Evolutionary conservation across 2,113 vertebrate species (phyloP).

Genomic region (Murina feae): DNA sequence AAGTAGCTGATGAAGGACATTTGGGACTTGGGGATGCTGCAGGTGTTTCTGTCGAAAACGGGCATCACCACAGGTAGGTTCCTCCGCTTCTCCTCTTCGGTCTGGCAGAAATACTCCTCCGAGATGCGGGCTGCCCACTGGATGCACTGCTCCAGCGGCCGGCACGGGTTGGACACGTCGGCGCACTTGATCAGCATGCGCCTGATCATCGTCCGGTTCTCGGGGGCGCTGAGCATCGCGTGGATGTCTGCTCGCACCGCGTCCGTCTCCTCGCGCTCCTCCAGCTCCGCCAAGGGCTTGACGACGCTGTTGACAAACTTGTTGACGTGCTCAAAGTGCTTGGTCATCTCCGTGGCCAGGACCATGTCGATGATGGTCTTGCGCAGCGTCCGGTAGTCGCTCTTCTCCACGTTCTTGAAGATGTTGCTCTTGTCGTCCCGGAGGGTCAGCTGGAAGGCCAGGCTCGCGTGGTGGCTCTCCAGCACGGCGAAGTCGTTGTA

Average conservation of each 20-base stretch:
- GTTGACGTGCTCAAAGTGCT: conserved; percentile 99
- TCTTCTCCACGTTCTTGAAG: conserved; percentile 97
- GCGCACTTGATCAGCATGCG: conserved; percentile 98
- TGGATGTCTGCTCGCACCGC: conserved; percentile 61
- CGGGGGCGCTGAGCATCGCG: conserved; percentile 88
- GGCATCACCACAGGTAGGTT: conserved; percentile 97
- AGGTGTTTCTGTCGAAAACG: conserved; percentile 96
- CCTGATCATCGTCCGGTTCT: conserved; percentile 95
- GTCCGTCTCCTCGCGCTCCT: conserved; percentile 90
- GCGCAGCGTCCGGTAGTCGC: conserved; percentile 93
- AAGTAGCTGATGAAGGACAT: conserved; percentile 99
- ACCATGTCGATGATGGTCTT: conserved; percentile 98
- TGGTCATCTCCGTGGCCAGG: conserved; percentile 98
- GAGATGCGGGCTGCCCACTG: conserved; percentile 98
- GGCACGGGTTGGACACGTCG: conserved; percentile 96
- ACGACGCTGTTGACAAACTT: conserved; percentile 99
- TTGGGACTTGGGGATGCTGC: conserved; percentile 98
- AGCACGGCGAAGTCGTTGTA: conserved; percentile 96
- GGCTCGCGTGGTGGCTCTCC: conserved; percentile 94
- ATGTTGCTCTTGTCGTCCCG: conserved; percentile 95
- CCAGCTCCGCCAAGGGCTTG: conserved; percentile 92
- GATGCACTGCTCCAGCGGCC: conserved; percentile 90
- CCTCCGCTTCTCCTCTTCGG: conserved; percentile 95
- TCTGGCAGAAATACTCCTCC: conserved; percentile 98
- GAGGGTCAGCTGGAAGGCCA: conserved; percentile 96